Evolutionary conservation across 2,113 vertebrate species (phyloP).

Genomic region (Silurus glanis): DNA sequence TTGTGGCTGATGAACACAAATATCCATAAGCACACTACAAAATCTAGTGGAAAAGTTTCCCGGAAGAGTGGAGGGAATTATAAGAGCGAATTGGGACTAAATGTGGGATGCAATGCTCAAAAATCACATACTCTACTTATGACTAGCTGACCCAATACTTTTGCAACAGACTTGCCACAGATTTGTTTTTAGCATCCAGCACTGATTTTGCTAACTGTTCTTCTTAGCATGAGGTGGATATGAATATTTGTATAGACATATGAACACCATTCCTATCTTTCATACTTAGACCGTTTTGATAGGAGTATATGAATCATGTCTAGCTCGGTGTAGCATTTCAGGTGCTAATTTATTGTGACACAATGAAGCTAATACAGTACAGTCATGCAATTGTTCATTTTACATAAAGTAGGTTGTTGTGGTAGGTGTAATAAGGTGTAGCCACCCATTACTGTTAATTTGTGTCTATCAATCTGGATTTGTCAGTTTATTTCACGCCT

Average conservation of each 20-base stretch:
- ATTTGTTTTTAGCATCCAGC: background rate
- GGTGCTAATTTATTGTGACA: background rate
- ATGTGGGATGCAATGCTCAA: no score
- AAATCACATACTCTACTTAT: no score
- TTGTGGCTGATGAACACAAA: no score
- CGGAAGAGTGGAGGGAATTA: no score
- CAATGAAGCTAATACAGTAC: background rate
- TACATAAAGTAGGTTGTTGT: background rate
- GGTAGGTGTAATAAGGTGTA: background rate
- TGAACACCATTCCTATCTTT: background rate
- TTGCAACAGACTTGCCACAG: background rate
- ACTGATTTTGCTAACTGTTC: background rate
- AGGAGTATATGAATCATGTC: background rate
- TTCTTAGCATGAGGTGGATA: background rate
- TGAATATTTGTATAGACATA: background rate
- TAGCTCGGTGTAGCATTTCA: background rate
- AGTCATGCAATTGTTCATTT: background rate
- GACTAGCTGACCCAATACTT: no score
- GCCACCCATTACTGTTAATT: background rate
- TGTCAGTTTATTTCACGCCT: background rate
- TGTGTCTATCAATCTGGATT: background rate
- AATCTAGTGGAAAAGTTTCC: no score
- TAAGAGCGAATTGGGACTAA: no score
- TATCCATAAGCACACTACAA: no score
- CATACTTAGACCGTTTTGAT: background rate